These are phyloP conservation scores for Palythoa grandiflora DNA, from an alignment of 92 coral and sea anemone species.

Conservation along the genomic window DNA sequence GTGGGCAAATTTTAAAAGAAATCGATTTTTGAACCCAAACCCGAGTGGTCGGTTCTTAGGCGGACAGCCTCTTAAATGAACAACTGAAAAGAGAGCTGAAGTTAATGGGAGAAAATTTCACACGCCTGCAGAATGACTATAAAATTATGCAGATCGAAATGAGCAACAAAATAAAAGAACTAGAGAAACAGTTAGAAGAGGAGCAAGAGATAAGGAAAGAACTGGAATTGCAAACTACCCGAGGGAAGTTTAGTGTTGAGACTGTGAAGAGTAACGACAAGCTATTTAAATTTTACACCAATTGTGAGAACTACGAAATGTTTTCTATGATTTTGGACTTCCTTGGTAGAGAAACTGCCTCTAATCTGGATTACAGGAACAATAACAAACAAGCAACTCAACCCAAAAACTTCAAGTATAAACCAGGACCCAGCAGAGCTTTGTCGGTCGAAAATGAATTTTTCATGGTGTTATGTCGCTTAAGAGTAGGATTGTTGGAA, in stretches of 20 bases:
- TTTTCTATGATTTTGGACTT: constrained; percentile 15
- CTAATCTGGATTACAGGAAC: constrained; percentile 6
- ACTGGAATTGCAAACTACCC: constrained; percentile 22
- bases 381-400: constrained; percentile 8
- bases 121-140: constrained; percentile 24
- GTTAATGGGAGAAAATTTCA: constrained; percentile 22
- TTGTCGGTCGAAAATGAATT: constrained; percentile 12
- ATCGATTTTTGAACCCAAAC: too few relatives aligned
- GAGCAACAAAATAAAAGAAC: constrained; percentile 17
- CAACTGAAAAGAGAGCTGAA: constrained; percentile 44
- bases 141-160: constrained; percentile 13
- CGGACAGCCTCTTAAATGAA: constrained; percentile 35
- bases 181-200: constrained; percentile 25
- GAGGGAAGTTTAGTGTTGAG: constrained; percentile 35
- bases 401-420: constrained; percentile 13
- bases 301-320: not conserved
- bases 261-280: constrained; percentile 26
- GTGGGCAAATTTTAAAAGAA: too few relatives aligned
- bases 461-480: constrained; percentile 10
- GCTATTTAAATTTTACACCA: constrained; percentile 11
- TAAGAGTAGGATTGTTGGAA: constrained; percentile 8
- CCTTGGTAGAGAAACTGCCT: constrained; percentile 20
- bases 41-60: too few relatives aligned
- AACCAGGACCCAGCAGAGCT: constrained; percentile 21
- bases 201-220: constrained; percentile 29